Evolutionary conservation across 2,888 invertebrate genomes (phyloP), one percentile per base, ranked within the genome.

Genomic region (Fragum sueziense): DNA sequence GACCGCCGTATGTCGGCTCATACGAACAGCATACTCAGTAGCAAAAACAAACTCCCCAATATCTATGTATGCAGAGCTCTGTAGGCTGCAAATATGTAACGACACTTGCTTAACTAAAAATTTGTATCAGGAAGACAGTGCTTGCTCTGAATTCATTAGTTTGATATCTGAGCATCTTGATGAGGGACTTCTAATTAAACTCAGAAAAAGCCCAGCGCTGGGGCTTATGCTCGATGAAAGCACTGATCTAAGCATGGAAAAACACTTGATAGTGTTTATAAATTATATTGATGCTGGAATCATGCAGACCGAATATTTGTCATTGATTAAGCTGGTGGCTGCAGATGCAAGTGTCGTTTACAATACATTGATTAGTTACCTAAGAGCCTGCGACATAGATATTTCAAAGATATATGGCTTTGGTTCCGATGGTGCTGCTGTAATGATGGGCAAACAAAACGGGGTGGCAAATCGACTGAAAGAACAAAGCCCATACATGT

Each of bases 191-290:
- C 33, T 70, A 33, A 37, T 69, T 37, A 69, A 57, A 33, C 69
- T 75, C 61, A 75, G 75, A 70, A 11, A 70, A 29, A 75, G 75
- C 37, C 75, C 75, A 0, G 62, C 62, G 20, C n/a, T 75, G 20
- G 74, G 74, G 31, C n/a, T 74, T 0, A 74, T 74, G 74, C 67
- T 74, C 25, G 74, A 74, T 69, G 74, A 69, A 47, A 77, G 77
- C 61, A 77, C 72, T 27, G 77, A 77, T 74, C 41, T 69, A 37
- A 31, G 68, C 57, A 51, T 61, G 52, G 77, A 77, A 37, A 72
- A 72, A 51, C 76, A 76, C 62, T 71, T 76, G 34, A 77, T 73
- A 59, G 77, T 73, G 68, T 73, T 68, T 37, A 47, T 78, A 11
- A 78, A 69, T 59, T 78, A 62, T 62, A 11, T 74, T 7, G 41